Percentiles rank a stretch among this genome's conserved stretches.
Conservation (phyloP, 2,113 vertebrate genomes). For the Nannospalax galili region DNA sequence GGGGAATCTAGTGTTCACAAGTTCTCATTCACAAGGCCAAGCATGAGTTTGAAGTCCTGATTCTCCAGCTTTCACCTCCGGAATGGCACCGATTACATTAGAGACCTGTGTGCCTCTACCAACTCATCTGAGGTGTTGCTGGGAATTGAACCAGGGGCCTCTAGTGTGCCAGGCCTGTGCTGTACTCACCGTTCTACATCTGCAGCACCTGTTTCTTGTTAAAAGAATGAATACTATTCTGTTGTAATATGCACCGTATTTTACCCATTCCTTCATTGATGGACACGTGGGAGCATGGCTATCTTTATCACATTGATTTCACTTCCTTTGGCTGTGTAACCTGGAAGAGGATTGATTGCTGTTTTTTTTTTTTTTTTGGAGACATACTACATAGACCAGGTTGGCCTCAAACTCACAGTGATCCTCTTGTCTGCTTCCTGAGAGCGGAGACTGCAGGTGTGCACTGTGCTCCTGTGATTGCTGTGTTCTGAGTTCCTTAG, state of each 20-base stretch:
- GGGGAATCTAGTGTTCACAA: too few species aligned
- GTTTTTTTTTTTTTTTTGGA: too few species aligned
- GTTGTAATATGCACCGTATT: background rate
- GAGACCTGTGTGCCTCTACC: background rate
- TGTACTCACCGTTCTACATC: background rate
- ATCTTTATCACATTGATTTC: background rate
- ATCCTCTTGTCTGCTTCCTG: background rate
- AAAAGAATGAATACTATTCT: background rate
- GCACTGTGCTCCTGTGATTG: background rate
- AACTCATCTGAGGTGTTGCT: background rate
- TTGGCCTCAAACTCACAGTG: too few species aligned
- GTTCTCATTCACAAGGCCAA: background rate
- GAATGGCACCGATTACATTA: background rate
- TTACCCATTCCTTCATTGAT: too few species aligned
- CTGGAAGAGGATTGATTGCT: background rate
- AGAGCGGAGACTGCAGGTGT: background rate
- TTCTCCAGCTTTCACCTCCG: background rate
- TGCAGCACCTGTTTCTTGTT: background rate
- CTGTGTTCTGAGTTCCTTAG: background rate
- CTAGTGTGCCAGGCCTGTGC: background rate
- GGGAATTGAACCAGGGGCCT: background rate
- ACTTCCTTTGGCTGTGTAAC: background rate
- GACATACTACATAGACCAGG: background rate
- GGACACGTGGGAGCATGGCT: background rate
- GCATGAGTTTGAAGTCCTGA: background rate